phyloP scores from a whole-genome alignment of 2,113 vertebrate genomes.

The Sinosuthora webbiana region DNA sequence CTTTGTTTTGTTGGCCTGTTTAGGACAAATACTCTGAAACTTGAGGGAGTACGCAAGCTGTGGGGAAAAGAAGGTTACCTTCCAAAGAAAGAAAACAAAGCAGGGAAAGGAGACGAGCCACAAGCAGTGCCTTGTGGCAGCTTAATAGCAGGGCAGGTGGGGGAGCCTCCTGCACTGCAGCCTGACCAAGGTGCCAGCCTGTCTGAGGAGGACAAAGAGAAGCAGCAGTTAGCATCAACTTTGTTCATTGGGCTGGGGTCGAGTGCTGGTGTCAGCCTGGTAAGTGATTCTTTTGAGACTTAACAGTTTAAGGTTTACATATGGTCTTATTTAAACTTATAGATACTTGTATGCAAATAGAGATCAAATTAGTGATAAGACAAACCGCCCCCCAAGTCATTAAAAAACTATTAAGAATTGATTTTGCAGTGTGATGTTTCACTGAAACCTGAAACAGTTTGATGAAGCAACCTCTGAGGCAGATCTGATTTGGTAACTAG shows the following conservation, averaged over 20 bases:
- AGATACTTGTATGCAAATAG: background rate
- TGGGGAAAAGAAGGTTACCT: constrained; percentile 97
- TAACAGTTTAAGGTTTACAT: background rate
- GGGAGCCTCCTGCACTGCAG: background rate
- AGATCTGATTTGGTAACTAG: background rate
- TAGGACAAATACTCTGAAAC: constrained; percentile 81
- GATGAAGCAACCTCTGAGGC: background rate
- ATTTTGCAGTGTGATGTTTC: background rate
- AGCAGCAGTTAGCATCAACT: constrained; percentile 87
- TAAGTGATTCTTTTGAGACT: constrained; percentile 58
- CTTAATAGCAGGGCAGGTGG: constrained; percentile 37
- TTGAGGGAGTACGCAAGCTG: constrained; percentile 87
- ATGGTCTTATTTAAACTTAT: background rate
- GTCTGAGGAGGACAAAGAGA: constrained; percentile 79
- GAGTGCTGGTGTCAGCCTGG: constrained; percentile 81
- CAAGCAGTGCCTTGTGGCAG: constrained; percentile 50
- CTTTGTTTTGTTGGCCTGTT: background rate
- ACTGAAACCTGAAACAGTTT: background rate
- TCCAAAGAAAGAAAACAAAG: constrained; percentile 76
- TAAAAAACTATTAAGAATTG: background rate
- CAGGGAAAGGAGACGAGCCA: constrained; percentile 52
- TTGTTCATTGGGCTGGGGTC: constrained; percentile 88
- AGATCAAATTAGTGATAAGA: background rate
- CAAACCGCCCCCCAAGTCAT: accelerated
- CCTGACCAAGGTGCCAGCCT: constrained; percentile 12